A percentile compares a stretch with the other conserved stretches of the same genome.
Conservation (phyloP, 2,797 vertebrate species). For the Gymnocypris eckloni region DNA sequence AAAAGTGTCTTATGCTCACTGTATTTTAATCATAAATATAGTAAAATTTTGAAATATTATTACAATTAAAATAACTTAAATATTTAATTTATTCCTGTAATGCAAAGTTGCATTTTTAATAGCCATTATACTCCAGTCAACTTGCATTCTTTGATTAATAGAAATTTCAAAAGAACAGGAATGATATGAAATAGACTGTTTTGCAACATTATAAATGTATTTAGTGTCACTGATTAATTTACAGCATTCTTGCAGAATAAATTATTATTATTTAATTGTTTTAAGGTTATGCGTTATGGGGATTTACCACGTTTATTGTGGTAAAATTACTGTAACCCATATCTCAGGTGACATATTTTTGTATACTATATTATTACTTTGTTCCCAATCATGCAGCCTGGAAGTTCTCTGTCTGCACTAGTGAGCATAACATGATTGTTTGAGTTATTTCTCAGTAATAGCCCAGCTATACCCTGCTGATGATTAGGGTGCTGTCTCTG, state of each 20-base stretch:
- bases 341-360: background rate
- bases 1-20: background rate
- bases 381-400: background rate
- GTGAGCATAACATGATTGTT: conserved; percentile 17
- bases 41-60: background rate
- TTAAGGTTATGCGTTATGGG: background rate
- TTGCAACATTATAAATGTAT: background rate
- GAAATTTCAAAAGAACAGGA: background rate
- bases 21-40: background rate
- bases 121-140: background rate
- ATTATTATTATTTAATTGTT: no score
- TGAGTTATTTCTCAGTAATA: conserved; percentile 32
- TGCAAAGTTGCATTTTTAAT: background rate
- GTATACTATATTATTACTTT: background rate
- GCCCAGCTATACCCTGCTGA: conserved; percentile 26
- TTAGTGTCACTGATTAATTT: background rate
- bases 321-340: background rate
- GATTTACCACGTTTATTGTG: background rate
- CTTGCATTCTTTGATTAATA: background rate
- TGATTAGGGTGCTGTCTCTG: conserved; percentile 15
- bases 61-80: background rate
- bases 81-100: background rate
- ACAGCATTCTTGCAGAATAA: background rate
- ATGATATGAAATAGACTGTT: background rate
- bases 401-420: background rate